Base-by-base conservation (phyloP, 1,140 invertebrate species). In the Himalopsyche phryganea region DNA sequence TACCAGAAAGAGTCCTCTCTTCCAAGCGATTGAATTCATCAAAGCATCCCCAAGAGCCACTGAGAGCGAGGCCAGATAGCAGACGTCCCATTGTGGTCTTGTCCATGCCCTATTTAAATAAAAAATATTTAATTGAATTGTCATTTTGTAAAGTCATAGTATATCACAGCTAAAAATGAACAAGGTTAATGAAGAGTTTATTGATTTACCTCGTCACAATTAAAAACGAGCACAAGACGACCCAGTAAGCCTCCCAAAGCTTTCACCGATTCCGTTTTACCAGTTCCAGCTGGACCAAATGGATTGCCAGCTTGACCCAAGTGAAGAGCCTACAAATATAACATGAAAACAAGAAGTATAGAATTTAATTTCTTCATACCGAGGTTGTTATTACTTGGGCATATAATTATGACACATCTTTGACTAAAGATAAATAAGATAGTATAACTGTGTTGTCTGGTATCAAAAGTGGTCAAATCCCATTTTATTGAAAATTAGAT, bases 11-110 rank as follows among this genome's bases (percentile, higher is more conserved):
- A 4, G 96, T 96, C 38, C 88, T 87, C 71, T 96, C 91, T 67
- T 96, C 90, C 13, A 98, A 76, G 9, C 96, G 86, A 78, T 98
- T 98, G 74, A 98, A 98, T 78, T 98, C 96, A 77, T 98, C 95
- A 76, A 98, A 98, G 76, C 95, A 98, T 20, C 96, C 96, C 95
- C 95, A 98, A 33, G 94, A 92, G n/a, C 96, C 96, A 73, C 92
- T 92, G 71, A 92, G 89, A 0, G 94, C 91, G 38, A 98, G 68
- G 0, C 96, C 96, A 28, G 91, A 88, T 47, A 98, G 83, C 66
- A 98, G 93, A 49, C 96, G 80, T 14, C 88, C 90, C 89, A 98
- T 94, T 48, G 94, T 94, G 65, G 88, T 85, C 0, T 91, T 87
- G 78, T 98, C 96, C 76, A 98, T 94, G 41, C 92, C 93, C 91